A percentile compares a stretch with the other conserved stretches of the same genome.
Evolutionary conservation across 2,113 vertebrate genomes (phyloP).

Genomic region (Pterocles burchelli): DNA sequence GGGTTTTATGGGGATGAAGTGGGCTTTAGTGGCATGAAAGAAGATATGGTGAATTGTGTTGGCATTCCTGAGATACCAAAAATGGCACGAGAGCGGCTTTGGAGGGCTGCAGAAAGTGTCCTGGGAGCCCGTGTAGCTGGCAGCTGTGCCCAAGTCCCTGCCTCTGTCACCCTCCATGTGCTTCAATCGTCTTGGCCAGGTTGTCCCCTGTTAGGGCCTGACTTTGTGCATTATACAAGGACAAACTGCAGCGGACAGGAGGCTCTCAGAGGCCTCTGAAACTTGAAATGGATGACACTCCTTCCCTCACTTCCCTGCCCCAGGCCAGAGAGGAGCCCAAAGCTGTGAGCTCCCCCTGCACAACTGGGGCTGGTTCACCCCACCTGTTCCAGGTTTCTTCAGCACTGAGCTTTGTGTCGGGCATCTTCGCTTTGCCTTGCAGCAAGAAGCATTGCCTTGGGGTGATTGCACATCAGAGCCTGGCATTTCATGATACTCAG

Average conservation of each 20-base stretch:
- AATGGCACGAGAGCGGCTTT: background rate
- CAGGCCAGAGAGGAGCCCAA: background rate
- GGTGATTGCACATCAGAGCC: background rate
- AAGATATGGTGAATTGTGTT: background rate
- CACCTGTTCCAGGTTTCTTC: background rate
- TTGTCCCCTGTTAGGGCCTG: background rate
- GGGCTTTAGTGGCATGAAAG: background rate
- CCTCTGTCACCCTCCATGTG: fast-evolving
- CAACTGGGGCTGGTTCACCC: background rate
- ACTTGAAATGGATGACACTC: background rate
- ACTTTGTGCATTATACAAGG: background rate
- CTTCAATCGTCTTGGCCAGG: background rate
- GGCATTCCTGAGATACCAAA: background rate
- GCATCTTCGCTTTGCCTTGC: background rate
- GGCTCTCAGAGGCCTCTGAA: background rate
- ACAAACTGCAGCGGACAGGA: background rate
- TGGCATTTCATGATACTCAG: fast-evolving
- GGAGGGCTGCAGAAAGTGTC: background rate
- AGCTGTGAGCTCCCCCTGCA: background rate
- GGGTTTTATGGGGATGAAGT: background rate
- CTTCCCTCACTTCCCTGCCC: background rate
- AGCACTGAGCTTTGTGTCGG: background rate
- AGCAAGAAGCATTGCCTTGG: fast-evolving
- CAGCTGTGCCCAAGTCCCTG: background rate
- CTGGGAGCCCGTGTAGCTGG: background rate